Conservation (phyloP, 2,888 invertebrate genomes). For the Cheilosia urbana region DNA sequence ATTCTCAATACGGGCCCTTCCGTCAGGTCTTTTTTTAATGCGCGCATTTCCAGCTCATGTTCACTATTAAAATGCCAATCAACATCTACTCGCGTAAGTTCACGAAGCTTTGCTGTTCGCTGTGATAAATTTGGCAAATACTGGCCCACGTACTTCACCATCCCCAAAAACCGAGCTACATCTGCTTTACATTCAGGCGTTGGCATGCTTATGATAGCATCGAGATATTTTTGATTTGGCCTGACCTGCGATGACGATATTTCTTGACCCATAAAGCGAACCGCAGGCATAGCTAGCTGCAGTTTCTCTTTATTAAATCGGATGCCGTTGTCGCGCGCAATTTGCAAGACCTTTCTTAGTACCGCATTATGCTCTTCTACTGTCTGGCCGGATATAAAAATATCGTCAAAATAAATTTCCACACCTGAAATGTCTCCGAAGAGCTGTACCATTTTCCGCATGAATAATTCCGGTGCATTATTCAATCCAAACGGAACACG, state of each 20-base stretch:
- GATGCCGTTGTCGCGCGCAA: conserved; percentile 41
- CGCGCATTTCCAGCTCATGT: neutral
- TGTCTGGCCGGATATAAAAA: conserved; percentile 32
- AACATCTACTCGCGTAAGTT: conserved; percentile 37
- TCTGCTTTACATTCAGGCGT: conserved; percentile 12
- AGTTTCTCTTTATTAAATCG: conserved; percentile 77
- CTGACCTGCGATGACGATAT: conserved; percentile 10
- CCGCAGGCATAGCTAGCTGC: conserved; percentile 38
- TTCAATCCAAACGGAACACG: conserved; percentile 58
- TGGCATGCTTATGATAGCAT: conserved; percentile 10
- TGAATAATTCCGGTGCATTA: conserved; percentile 54
- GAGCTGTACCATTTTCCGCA: conserved; percentile 38
- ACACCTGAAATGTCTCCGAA: conserved; percentile 47
- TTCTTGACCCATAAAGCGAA: conserved; percentile 28
- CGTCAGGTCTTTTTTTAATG: conserved; percentile 3
- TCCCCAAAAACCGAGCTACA: conserved; percentile 9
- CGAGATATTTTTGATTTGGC: conserved; percentile 30
- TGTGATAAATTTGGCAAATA: conserved; percentile 31
- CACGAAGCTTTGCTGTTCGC: conserved; percentile 11
- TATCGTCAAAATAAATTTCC: conserved; percentile 32
- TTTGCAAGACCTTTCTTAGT: conserved; percentile 46
- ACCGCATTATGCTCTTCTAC: conserved; percentile 58
- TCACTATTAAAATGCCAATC: conserved; percentile 29
- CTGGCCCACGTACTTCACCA: conserved; percentile 13
- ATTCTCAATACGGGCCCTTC: conserved; percentile 17